These are phyloP conservation scores for Dasyornis broadbenti DNA, from an alignment of 2,113 vertebrate genomes.

Conservation along the genomic window DNA sequence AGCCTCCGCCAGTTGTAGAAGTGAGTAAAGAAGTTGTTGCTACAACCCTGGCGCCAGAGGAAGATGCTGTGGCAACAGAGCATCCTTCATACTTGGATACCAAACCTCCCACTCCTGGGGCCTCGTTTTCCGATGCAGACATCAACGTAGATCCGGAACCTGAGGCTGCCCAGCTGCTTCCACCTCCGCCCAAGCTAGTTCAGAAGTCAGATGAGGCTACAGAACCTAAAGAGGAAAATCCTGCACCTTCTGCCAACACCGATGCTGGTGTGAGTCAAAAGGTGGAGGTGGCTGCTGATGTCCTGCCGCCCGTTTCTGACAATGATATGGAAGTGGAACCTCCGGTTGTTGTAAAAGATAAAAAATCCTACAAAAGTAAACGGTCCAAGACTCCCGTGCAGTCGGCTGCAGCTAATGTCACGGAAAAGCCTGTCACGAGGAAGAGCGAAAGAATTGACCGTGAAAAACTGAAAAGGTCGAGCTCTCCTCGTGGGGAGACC, in stretches of 20 bases:
- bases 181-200: conserved; percentile 60
- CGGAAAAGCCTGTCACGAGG: conserved; percentile 87
- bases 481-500: conserved; percentile 86
- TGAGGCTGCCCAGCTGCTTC: conserved; percentile 42
- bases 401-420: conserved; percentile 35
- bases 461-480: conserved; percentile 89
- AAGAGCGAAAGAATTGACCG: conserved; percentile 95
- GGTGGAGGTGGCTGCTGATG: conserved; percentile 67
- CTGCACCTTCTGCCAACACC: background rate
- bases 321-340: conserved; percentile 74
- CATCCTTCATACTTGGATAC: conserved; percentile 71
- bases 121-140: conserved; percentile 66
- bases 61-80: conserved; percentile 59
- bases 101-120: conserved; percentile 82
- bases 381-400: conserved; percentile 80
- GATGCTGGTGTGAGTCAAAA: conserved; percentile 62
- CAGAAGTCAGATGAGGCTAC: conserved; percentile 66
- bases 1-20: background rate
- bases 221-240: conserved; percentile 63
- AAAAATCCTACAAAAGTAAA: conserved; percentile 88
- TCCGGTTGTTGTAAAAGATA: conserved; percentile 77
- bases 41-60: conserved; percentile 43
- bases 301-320: conserved; percentile 71
- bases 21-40: conserved; percentile 54
- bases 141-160: conserved; percentile 68